Evolutionary conservation across 2,888 invertebrate genomes (phyloP).

Genomic region (Sinodicranocentrus sp.): DNA sequence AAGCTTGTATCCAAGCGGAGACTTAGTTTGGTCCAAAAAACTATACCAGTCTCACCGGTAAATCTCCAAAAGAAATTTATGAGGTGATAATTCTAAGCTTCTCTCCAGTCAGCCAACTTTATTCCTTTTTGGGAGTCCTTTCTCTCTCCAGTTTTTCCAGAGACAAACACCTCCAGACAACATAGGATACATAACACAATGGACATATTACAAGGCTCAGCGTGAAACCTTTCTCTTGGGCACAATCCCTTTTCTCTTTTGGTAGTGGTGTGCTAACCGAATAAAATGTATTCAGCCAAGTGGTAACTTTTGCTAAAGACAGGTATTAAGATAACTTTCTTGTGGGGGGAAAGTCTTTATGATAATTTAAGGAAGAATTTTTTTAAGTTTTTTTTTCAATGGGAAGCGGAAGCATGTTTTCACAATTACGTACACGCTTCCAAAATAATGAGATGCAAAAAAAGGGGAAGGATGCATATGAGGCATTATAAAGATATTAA

Average conservation of each 20-base stretch:
- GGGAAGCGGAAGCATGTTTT: constrained; percentile 27
- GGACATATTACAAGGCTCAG: constrained; percentile 29
- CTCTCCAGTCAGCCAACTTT: constrained; percentile 40
- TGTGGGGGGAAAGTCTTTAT: neutral
- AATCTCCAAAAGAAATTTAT: constrained; percentile 73
- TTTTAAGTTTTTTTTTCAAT: constrained; percentile 11
- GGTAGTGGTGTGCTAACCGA: constrained; percentile 18
- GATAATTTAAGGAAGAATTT: neutral
- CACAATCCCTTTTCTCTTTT: constrained; percentile 13
- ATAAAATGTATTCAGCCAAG: constrained; percentile 56
- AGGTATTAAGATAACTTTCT: constrained; percentile 56
- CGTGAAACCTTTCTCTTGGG: constrained; percentile 50
- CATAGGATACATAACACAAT: neutral
- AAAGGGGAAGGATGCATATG: no score
- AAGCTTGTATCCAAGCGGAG: neutral
- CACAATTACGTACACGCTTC: no score
- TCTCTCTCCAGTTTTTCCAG: constrained; percentile 23
- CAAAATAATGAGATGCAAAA: no score
- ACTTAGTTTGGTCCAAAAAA: neutral
- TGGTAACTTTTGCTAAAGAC: constrained; percentile 63
- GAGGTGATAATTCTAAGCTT: constrained; percentile 74
- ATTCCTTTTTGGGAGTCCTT: neutral
- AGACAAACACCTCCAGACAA: constrained; percentile 4
- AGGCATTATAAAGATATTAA: no score
- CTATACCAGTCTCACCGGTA: constrained; percentile 34